These are phyloP conservation scores for Palythoa grandiflora DNA, from an alignment of 92 coral and sea anemone species.

Conservation along the genomic window DNA sequence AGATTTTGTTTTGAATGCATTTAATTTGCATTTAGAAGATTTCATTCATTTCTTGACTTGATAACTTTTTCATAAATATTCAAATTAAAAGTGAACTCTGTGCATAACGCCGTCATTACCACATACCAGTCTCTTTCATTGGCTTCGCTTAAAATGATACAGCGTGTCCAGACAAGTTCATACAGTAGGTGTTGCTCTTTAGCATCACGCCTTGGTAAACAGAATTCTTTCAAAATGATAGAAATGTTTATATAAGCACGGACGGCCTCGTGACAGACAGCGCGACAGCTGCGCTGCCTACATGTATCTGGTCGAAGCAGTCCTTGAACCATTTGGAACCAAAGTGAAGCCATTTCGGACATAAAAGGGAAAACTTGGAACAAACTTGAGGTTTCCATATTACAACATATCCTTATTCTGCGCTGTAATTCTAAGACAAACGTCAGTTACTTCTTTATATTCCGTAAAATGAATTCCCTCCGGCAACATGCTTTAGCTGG, in stretches of 20 bases:
- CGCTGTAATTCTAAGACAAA: background rate
- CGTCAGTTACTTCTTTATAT: background rate
- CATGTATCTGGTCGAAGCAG: background rate
- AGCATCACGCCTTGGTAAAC: background rate
- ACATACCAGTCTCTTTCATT: background rate
- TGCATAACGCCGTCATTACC: background rate
- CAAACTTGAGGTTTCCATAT: background rate
- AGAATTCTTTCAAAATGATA: background rate
- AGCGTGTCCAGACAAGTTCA: background rate
- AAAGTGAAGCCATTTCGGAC: background rate
- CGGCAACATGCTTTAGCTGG: background rate
- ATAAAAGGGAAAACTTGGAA: background rate
- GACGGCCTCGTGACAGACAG: background rate
- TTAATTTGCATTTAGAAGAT: slow-evolving; percentile 25
- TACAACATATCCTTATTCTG: background rate
- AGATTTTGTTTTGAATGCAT: slow-evolving; percentile 4
- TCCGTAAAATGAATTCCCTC: background rate
- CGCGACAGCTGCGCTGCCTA: background rate
- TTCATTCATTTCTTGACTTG: slow-evolving; percentile 6
- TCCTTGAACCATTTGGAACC: background rate
- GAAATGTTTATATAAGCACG: background rate
- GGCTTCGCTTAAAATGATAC: background rate
- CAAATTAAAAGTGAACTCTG: background rate
- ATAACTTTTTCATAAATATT: background rate
- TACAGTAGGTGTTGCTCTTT: background rate